These are phyloP conservation scores for Bothrops jararaca DNA, from an alignment of 2,113 vertebrate genomes.

Conservation along the genomic window DNA sequence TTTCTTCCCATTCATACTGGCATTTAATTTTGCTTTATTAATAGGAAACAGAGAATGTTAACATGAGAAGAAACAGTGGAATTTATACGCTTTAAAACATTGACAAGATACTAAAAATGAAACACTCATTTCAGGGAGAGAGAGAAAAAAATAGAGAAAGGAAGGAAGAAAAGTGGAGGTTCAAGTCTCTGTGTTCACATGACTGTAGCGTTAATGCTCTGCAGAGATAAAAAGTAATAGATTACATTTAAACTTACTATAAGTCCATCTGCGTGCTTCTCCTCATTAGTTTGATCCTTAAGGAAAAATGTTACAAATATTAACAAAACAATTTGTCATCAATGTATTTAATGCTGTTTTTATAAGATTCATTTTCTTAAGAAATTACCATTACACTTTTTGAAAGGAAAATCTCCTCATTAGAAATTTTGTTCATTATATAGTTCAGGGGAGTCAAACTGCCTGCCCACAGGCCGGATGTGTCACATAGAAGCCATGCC, in stretches of 20 bases:
- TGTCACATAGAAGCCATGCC: no score
- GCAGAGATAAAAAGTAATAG: slow-evolving; percentile 73
- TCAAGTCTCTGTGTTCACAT: slow-evolving; percentile 72
- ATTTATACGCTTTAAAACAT: slow-evolving; percentile 58
- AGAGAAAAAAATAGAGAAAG: slow-evolving; percentile 60
- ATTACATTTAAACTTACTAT: slow-evolving; percentile 94
- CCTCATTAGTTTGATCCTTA: slow-evolving; percentile 99
- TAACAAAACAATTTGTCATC: slow-evolving; percentile 73
- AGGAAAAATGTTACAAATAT: slow-evolving; percentile 86
- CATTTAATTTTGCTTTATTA: slow-evolving; percentile 24
- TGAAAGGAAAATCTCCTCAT: background rate
- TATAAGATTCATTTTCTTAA: slow-evolving; percentile 23
- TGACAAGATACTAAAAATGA: slow-evolving; percentile 51
- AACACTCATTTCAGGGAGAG: background rate
- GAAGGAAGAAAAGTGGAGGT: slow-evolving; percentile 66
- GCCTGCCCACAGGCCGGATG: no score
- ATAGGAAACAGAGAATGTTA: slow-evolving; percentile 18
- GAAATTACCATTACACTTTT: slow-evolving; percentile 2
- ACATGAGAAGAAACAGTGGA: slow-evolving; percentile 59
- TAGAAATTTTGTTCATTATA: slow-evolving; percentile 4
- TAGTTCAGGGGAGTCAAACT: no score
- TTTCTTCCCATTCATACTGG: slow-evolving; percentile 11
- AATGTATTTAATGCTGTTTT: slow-evolving; percentile 47
- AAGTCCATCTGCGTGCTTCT: slow-evolving; percentile 98
- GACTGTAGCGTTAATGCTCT: slow-evolving; percentile 64